These are phyloP conservation scores for Dryobates pubescens DNA, from an alignment of 2,797 vertebrate genomes.

Conservation along the genomic window DNA sequence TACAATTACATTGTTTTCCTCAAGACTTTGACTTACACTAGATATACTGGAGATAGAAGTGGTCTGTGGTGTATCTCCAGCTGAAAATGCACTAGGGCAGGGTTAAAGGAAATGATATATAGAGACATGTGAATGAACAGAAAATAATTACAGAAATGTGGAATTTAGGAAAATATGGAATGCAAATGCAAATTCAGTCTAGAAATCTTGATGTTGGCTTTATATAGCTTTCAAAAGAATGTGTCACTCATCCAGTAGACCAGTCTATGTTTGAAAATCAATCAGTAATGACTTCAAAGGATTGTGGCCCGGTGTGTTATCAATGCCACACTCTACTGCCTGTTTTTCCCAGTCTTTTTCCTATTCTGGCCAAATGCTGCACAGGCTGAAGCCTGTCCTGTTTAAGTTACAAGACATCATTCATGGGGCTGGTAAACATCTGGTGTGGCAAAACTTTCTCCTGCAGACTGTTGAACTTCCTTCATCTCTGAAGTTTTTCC, in stretches of 20 bases:
- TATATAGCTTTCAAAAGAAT: not conserved
- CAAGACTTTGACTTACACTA: not conserved
- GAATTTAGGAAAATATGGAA: not conserved
- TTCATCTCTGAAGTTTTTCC: not conserved
- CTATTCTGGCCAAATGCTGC: not conserved
- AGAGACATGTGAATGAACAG: not conserved
- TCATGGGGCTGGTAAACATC: not conserved
- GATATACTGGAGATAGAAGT: accelerated
- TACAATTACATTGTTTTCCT: not conserved
- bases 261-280: accelerated
- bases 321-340: not conserved
- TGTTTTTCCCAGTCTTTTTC: not conserved
- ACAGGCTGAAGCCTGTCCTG: not conserved
- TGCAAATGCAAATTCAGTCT: not conserved
- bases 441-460: not conserved
- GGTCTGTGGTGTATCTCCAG: not conserved
- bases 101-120: not conserved
- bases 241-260: not conserved
- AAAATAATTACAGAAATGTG: not conserved
- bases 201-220: not conserved
- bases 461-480: not conserved
- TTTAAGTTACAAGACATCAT: not conserved
- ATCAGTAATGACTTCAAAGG: not conserved
- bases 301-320: not conserved
- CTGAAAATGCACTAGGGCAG: not conserved